Conservation (phyloP, 2,113 vertebrate genomes). For the Dromiciops gliroides region DNA sequence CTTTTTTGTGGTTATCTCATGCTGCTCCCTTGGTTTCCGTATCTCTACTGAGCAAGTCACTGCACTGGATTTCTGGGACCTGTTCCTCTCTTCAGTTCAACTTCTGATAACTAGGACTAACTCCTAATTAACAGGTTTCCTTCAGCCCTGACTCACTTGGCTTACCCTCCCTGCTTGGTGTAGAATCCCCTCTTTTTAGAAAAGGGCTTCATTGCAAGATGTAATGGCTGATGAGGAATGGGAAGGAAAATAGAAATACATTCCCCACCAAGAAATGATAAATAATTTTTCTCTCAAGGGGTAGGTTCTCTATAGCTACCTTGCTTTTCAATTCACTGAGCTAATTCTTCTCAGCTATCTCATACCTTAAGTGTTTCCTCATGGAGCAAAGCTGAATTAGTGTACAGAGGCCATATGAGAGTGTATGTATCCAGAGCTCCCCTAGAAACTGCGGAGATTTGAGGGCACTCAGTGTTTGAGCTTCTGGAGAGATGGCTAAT, state of each 20-base stretch:
- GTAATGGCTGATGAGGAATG: neutral
- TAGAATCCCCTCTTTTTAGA: neutral
- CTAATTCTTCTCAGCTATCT: neutral
- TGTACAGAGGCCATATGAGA: neutral
- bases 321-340: neutral
- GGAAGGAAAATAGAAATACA: neutral
- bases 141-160: too few relatives aligned
- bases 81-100: too few relatives aligned
- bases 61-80: too few relatives aligned
- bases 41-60: too few relatives aligned
- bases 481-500: neutral
- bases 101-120: too few relatives aligned
- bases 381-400: neutral
- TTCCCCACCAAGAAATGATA: neutral
- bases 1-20: too few relatives aligned
- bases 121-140: too few relatives aligned
- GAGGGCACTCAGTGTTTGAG: neutral
- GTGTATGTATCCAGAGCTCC: neutral
- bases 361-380: neutral
- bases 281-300: neutral
- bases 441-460: neutral
- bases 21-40: too few relatives aligned
- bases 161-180: too few relatives aligned
- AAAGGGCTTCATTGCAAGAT: neutral
- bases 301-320: neutral